Evolutionary conservation across 2,888 invertebrate species (phyloP), one percentile per base, ranked within the genome.

Genomic region (Saturnia pavonia): DNA sequence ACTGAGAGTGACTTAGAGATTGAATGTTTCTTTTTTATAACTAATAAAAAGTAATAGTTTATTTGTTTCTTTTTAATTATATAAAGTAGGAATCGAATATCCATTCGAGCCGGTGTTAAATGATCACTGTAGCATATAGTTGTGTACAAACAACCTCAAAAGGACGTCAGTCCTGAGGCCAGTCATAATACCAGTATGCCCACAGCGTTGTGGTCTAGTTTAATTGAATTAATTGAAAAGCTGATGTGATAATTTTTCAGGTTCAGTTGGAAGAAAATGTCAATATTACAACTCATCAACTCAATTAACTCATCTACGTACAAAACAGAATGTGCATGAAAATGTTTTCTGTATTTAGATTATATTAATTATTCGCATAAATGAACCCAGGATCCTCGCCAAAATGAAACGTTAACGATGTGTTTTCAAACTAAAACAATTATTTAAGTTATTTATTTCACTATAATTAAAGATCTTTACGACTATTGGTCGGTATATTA

Each of bases 391-490:
- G 27, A 19, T 60, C 57, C 6, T 25, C 57, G 57, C 27, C 25
- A 60, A 60, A 60, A 60, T 60, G 14, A 60, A 60, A 25, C 16
- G 7, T 14, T 27, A 60, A 60, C 25, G 57, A 25, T 60, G 6
- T 60, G 6, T 60, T 60, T 14, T 60, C 25, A 60, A 27, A 60
- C 11, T 60, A 14, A 54, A 54, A 60, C 27, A 60, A 60, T 60
- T 60, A 54, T 54, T 7, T 2, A 22, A 22, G 54, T 54, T 54
- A 60, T 60, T 60, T 60, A 27, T 27, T 60, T 60, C 57, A 14
- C 14, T 14, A 60, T 60, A 60, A 60, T 60, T 60, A 60, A 60
- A 60, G 57, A 60, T 60, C 57, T 60, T 60, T 60, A 60, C 57
- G 57, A 60, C 42, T 42, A 43, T 42, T n/a, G n/a, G 51, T 19